Base-by-base conservation (phyloP, 2,888 invertebrate species). In the Hirudinaria manillensis region DNA sequence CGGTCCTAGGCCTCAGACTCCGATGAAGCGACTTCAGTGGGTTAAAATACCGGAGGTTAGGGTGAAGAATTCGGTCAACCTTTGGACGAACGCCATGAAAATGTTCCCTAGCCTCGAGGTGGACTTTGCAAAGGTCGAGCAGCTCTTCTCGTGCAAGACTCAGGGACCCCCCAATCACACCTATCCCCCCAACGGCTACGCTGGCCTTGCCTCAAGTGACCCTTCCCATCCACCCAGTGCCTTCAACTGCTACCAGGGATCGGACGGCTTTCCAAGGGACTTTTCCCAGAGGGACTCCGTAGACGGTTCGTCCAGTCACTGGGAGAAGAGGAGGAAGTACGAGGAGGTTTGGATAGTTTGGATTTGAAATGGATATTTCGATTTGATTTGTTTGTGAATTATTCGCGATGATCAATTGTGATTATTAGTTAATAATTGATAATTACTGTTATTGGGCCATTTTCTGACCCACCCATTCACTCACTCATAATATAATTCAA, bases 1-100 rank as follows among this genome's bases (percentile, higher is more conserved):
- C n/a, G 61, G 61, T 16, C 97, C 97, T 0, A 90, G 91, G 76
- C 96, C 97, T 16, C 93, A 92, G 85, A 90, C 92, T 29, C 96
- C 96, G 87, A 94, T 98, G 94, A 93, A 94, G 87, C 94, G 95
- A 0, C 91, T 98, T 77, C 96, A 97, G 83, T 98, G 98, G 97
- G 94, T 93, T 84, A 97, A 96, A 86, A 96, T 98, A 82, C 94
- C 96, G 4, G 80, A 80, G 32, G 82, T 81, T 74, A 82, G 91
- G 90, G 92, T 94, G 53, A 89, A 94, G 76, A 93, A 93, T 70
- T 92, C 92, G 84, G 90, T 91, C 81, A 96, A 96, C 84, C 91
- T 97, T 81, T 97, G 97, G 97, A 91, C 93, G 0, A 88, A 92
- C 78, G 82, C 82, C 51, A 83, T 82, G 24, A 80, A 81, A 72